A percentile compares a stretch with the other conserved stretches of the same genome.
These are phyloP conservation scores for Otolemur crassicaudatus DNA, from an alignment of 2,797 vertebrate species.

Conservation along the genomic window DNA sequence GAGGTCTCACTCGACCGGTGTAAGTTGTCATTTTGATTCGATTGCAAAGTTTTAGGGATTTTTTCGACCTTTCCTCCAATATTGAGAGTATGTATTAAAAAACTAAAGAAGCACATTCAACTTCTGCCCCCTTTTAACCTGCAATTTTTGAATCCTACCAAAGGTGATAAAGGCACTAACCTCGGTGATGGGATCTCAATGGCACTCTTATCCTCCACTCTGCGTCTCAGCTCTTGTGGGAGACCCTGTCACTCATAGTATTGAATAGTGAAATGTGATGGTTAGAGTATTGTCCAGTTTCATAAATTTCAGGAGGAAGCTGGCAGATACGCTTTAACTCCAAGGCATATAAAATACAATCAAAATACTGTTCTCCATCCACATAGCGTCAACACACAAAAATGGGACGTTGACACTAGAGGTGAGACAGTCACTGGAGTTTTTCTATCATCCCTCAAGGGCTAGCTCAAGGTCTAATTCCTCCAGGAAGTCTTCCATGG, in stretches of 20 bases:
- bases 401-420: slow-evolving; percentile 22
- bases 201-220: background rate
- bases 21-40: slow-evolving; percentile 78
- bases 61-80: slow-evolving; percentile 66
- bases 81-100: slow-evolving; percentile 73
- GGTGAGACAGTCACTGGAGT: background rate
- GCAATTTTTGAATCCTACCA: slow-evolving; percentile 34
- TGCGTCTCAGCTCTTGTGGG: slow-evolving; percentile 49
- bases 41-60: background rate
- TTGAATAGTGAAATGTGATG: slow-evolving; percentile 56
- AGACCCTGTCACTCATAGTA: slow-evolving; percentile 53
- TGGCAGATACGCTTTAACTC: slow-evolving; percentile 70
- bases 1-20: slow-evolving; percentile 61
- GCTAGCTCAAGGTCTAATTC: slow-evolving; percentile 57
- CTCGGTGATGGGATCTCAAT: background rate
- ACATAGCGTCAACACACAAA: slow-evolving; percentile 29
- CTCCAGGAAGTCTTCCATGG: slow-evolving; percentile 56
- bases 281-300: slow-evolving; percentile 4
- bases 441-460: slow-evolving; percentile 57
- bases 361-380: slow-evolving; percentile 64
- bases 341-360: slow-evolving; percentile 64
- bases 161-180: slow-evolving; percentile 41
- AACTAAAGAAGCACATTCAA: slow-evolving; percentile 56
- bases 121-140: slow-evolving; percentile 71
- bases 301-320: slow-evolving; percentile 70